A percentile compares a stretch with the other conserved stretches of the same genome.
phyloP scores from a whole-genome alignment of 2,888 invertebrate genomes.

The Dasysyrphus tricinctus region DNA sequence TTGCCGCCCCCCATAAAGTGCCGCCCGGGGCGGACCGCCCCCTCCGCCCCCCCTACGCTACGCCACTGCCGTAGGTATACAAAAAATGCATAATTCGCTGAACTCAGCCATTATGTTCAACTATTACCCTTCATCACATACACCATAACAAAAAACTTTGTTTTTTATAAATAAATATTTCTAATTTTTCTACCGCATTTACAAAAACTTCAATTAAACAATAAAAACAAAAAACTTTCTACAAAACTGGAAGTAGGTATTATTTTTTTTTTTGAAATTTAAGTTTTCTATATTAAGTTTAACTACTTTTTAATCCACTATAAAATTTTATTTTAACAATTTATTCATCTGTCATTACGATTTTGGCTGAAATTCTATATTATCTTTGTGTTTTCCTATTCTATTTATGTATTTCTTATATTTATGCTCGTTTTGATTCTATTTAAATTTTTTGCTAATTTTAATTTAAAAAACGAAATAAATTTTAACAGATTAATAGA shows the following conservation, averaged over 20 bases:
- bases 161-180: not conserved
- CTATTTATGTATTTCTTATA: conserved; percentile 49
- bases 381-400: conserved; percentile 22
- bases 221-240: conserved; percentile 5
- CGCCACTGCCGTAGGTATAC: no score
- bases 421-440: conserved; percentile 71
- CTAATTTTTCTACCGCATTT: conserved; percentile 18
- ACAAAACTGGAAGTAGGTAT: conserved; percentile 42
- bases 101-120: no score
- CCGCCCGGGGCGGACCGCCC: no score
- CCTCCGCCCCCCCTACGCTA: no score
- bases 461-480: conserved; percentile 25
- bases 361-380: conserved; percentile 66
- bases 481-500: conserved; percentile 26
- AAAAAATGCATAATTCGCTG: no score
- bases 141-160: not conserved
- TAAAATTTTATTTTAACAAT: conserved; percentile 61
- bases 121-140: not conserved
- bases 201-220: not conserved
- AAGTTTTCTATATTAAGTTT: conserved; percentile 70
- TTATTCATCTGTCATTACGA: conserved; percentile 54
- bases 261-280: conserved; percentile 53
- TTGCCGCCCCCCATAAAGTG: no score
- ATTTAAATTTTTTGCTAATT: conserved; percentile 63
- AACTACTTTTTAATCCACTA: conserved; percentile 69